Base-by-base conservation (phyloP, 1,140 invertebrate genomes). In the Phocides pigmalion region DNA sequence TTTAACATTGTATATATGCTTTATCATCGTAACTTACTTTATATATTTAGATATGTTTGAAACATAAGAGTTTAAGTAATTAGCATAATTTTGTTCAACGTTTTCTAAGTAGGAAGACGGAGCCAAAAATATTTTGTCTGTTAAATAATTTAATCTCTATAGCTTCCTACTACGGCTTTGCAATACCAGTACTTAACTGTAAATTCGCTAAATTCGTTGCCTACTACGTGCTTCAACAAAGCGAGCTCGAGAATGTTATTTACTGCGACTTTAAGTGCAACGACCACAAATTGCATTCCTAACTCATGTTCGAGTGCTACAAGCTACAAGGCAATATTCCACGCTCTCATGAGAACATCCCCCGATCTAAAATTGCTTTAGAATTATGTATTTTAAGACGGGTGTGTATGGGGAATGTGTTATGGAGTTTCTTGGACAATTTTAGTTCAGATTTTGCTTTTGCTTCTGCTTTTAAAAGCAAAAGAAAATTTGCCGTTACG, bases 201-300 rank as follows among this genome's bases (percentile, higher is more conserved):
- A 32, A 28, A 49, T 49, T 25, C 20, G 46, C 46, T 49, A 49
- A 47, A 47, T 22, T 47, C n/a, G 20, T 14, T 49, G 46, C 20
- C n/a, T 14, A 25, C 22, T 49, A 28, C 19, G 12, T 22, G 46
- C 46, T 49, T 28, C 25, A 28, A 28, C 46, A 49, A 49, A 49
- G 46, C 46, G 46, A 25, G 17, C 46, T 22, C 4, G 46, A 15
- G 46, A 32, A 58, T 32, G 22, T 46, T 58, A 58, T 58, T 56
- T 25, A 28, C 39, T 32, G 39, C 20, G 14, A 39, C 39, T 56
- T 56, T 12, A 44, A 56, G 53, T 56, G 53, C 41, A 44, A 22
- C 41, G 22, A 12, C 41, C 54, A 46, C 54, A 58, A 58, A 58
- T 58, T 58, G 54, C 54, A 58, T 58, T 58, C 54, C 41, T 58